Percentiles rank a stretch among this genome's conserved stretches.
Conservation (phyloP, 2,113 vertebrate genomes). For the Lepisosteus oculatus region DNA sequence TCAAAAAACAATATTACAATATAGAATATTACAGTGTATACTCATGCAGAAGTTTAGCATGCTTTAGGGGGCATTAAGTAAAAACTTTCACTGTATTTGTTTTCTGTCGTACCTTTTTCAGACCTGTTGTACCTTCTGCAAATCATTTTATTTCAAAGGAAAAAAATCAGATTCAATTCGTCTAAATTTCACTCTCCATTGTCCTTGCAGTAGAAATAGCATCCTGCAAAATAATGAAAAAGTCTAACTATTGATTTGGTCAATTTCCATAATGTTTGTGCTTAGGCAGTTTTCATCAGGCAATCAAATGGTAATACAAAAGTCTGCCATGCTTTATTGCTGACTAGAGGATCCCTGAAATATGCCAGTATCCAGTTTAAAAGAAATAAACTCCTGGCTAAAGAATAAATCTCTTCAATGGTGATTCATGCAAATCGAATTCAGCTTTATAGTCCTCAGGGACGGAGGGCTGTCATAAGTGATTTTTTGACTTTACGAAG, state of each 20-base stretch:
- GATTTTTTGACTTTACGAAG: slow-evolving; percentile 2
- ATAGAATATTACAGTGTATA: too few species aligned
- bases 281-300: slow-evolving; percentile 4
- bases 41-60: too few species aligned
- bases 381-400: not conserved
- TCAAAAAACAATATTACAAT: too few species aligned
- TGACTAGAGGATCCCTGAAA: slow-evolving; percentile 12
- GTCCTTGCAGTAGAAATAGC: not conserved
- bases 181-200: not conserved
- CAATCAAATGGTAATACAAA: not conserved
- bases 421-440: slow-evolving; percentile 18
- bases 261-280: not conserved
- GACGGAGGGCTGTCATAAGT: not conserved
- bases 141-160: not conserved
- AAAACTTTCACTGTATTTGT: too few species aligned
- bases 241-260: not conserved
- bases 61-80: too few species aligned
- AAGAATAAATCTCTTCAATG: not conserved
- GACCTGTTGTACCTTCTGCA: too few species aligned
- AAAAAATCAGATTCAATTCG: not conserved
- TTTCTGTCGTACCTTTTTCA: too few species aligned
- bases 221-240: not conserved
- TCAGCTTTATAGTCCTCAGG: not conserved
- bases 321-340: not conserved
- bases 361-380: not conserved